A percentile compares a stretch with the other conserved stretches of the same genome.
These are phyloP conservation scores for Protomyctophum bolini DNA, from an alignment of 2,113 vertebrate species.

Conservation along the genomic window DNA sequence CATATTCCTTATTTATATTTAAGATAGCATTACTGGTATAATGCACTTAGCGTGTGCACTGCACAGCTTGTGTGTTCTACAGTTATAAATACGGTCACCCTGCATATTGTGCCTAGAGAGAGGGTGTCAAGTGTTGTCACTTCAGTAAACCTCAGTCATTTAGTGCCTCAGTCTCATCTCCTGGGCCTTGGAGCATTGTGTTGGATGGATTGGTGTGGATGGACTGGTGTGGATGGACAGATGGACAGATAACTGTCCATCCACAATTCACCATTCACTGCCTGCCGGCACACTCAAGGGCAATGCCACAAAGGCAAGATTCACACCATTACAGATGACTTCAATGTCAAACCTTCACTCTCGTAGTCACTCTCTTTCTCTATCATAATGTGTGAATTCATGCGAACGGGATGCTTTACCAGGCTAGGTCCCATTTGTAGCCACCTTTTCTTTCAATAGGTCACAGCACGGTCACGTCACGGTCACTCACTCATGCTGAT, in stretches of 20 bases:
- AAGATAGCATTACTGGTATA: too few relatives aligned
- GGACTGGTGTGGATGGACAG: too few relatives aligned
- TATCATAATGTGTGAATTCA: not conserved
- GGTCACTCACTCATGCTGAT: too few relatives aligned
- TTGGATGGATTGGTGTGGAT: slow-evolving; percentile 17
- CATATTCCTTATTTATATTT: too few relatives aligned
- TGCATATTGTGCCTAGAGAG: too few relatives aligned
- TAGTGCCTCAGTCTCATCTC: slow-evolving; percentile 39
- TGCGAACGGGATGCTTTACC: too few relatives aligned
- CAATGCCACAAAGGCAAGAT: slow-evolving; percentile 60
- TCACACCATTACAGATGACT: slow-evolving; percentile 50
- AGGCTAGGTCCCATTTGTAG: too few relatives aligned
- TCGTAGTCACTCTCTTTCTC: not conserved
- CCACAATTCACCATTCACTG: slow-evolving; percentile 63
- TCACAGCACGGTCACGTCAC: too few relatives aligned
- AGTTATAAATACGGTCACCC: too few relatives aligned
- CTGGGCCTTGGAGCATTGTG: slow-evolving; percentile 39
- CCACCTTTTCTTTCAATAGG: too few relatives aligned
- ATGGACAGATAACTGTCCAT: slow-evolving; percentile 62
- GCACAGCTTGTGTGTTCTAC: too few relatives aligned
- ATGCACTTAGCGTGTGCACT: too few relatives aligned
- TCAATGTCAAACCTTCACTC: slow-evolving; percentile 46
- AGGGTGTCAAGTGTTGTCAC: slow-evolving; percentile 28
- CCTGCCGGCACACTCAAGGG: slow-evolving; percentile 63
- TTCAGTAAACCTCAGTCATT: slow-evolving; percentile 24